These are phyloP conservation scores for Thaumetopoea pityocampa DNA, from an alignment of 1,140 invertebrate genomes.

Conservation along the genomic window DNA sequence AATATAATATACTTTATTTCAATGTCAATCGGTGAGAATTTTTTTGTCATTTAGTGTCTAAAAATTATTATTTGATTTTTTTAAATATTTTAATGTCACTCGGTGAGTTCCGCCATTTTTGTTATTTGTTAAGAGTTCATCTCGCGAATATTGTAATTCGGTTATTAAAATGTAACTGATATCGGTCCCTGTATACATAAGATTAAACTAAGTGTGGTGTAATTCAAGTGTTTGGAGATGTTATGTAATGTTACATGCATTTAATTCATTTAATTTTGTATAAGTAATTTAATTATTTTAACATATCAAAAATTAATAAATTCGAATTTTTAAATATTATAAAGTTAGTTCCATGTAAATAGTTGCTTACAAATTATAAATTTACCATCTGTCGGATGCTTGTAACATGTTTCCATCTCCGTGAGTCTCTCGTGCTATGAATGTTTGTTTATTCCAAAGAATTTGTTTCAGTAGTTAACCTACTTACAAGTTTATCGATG, in stretches of 20 bases:
- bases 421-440: constrained; percentile 19
- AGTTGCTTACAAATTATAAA: constrained; percentile 22
- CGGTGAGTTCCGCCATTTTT: too few relatives aligned
- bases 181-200: constrained; percentile 2
- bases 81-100: too few relatives aligned
- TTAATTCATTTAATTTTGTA: constrained; percentile 22
- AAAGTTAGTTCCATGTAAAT: constrained; percentile 30
- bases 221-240: constrained; percentile 25
- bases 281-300: constrained; percentile 33
- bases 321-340: constrained; percentile 21
- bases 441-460: constrained; percentile 11
- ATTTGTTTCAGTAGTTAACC: constrained; percentile 14
- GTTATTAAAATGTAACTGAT: too few relatives aligned
- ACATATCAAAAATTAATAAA: constrained; percentile 30
- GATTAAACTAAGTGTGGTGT: constrained; percentile 19
- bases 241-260: constrained; percentile 19
- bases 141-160: too few relatives aligned
- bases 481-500: too few relatives aligned
- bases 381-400: constrained; percentile 14
- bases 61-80: too few relatives aligned
- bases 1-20: too few relatives aligned
- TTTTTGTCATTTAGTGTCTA: too few relatives aligned
- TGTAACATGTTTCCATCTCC: constrained; percentile 22
- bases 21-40: too few relatives aligned
- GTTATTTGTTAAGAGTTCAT: too few relatives aligned